Evolutionary conservation across 2,888 invertebrate species (phyloP).

Genomic region (Actias luna): DNA sequence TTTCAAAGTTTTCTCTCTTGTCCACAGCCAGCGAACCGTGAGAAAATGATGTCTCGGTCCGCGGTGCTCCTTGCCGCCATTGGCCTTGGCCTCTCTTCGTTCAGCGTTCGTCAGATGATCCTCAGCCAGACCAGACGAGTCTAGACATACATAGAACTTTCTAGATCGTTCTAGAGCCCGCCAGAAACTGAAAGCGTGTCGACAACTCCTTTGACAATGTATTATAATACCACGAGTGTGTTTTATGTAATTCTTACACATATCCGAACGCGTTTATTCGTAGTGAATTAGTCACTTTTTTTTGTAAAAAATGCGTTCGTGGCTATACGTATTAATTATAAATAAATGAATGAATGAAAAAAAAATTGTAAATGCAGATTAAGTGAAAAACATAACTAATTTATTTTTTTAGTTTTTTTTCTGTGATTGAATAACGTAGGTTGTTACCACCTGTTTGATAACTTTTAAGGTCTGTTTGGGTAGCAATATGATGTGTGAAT

Average conservation of each 20-base stretch:
- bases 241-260: conserved; percentile 21
- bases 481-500: conserved; percentile 30
- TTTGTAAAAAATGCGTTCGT: conserved; percentile 24
- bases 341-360: conserved; percentile 23
- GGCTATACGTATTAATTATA: conserved; percentile 10
- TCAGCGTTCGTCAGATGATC: conserved; percentile 84
- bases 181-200: conserved; percentile 25
- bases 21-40: conserved; percentile 73
- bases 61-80: conserved; percentile 81
- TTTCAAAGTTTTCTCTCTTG: conserved; percentile 8
- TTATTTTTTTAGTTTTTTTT: conserved; percentile 21
- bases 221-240: conserved; percentile 13
- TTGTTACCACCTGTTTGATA: conserved; percentile 11
- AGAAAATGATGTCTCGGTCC: conserved; percentile 81
- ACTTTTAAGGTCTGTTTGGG: not conserved
- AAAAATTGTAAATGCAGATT: conserved; percentile 53
- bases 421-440: conserved; percentile 19
- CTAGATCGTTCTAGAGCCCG: conserved; percentile 28
- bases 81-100: conserved; percentile 83
- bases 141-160: conserved; percentile 36
- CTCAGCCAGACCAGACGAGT: conserved; percentile 70
- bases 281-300: conserved; percentile 13
- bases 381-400: conserved; percentile 28
- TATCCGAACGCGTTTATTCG: conserved; percentile 21
- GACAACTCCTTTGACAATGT: conserved; percentile 23